Evolutionary conservation across 53 echinoderm and acorn worm species (phyloP), one percentile per base, ranked within the genome.

Genomic region (Echinometra lucunter): DNA sequence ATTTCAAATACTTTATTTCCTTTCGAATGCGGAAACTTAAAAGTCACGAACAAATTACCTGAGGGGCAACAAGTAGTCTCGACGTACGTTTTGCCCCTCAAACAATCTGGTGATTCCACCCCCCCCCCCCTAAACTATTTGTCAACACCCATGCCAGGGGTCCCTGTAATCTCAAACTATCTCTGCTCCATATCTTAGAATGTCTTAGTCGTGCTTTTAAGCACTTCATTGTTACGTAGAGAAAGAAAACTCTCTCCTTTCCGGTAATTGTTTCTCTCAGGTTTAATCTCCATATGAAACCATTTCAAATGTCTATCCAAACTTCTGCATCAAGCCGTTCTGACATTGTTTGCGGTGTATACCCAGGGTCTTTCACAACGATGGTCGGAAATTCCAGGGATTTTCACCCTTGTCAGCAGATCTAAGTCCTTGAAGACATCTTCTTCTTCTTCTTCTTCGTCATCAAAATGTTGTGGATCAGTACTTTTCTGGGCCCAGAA

Each of bases 261-360:
- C 85, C 85, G 85, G 85, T 45, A 27, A 85, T 85, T 85, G 85
- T 85, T 53, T 85, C 45, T 47, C 30, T n/a, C 49, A 85, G n/a
- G 85, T 85, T 85, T 49, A 49, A 85, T n/a, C 42, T 4, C 13
- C 78, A 85, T 45, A 82, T 23, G 44, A 28, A 28, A 63, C 10
- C 72, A 0, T 72, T 28, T 32, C 72, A 34, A 28, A 70, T 72
- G 30, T 72, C 72, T 72, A 72, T 13, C 42, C 35, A 17, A 38
- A 21, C 18, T 7, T 9, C 5, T 17, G 78, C 18, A 78, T 78
- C 78, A 78, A 78, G 42, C 78, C 42, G 32, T 78, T 19, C 21
- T 42, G 38, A 0, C 32, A 69, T 69, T 11, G 69, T 25, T 63
- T 63, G 25, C 15, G 72, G 15, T 78, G 42, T 42, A 78, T 78